These are phyloP conservation scores for Oligia strigilis DNA, from an alignment of 2,888 invertebrate genomes.

Conservation along the genomic window DNA sequence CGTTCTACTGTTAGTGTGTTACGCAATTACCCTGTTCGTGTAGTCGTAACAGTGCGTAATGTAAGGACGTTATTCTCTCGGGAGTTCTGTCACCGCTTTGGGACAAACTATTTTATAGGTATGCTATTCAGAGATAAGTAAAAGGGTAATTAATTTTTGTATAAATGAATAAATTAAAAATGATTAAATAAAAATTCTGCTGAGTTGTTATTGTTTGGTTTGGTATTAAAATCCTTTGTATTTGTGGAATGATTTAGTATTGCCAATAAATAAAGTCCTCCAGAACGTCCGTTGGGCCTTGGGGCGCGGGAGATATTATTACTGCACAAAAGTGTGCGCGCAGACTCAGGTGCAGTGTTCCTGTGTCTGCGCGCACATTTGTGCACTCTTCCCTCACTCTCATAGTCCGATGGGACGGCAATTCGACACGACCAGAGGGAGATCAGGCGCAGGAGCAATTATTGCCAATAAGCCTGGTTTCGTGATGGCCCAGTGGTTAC, in stretches of 20 bases:
- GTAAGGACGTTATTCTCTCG: not conserved
- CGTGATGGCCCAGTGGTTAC: not conserved
- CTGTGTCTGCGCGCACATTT: too few relatives aligned
- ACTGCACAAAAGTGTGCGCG: too few relatives aligned
- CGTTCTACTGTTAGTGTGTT: not conserved
- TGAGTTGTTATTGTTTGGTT: slow-evolving; percentile 19
- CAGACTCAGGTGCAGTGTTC: too few relatives aligned
- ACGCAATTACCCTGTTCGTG: not conserved
- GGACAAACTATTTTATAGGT: not conserved
- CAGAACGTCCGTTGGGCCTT: too few relatives aligned
- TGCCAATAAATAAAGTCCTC: not conserved
- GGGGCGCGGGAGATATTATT: too few relatives aligned
- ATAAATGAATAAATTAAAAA: not conserved
- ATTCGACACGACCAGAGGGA: too few relatives aligned
- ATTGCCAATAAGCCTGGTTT: not conserved
- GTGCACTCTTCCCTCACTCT: too few relatives aligned
- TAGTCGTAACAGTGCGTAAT: not conserved
- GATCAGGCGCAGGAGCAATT: too few relatives aligned
- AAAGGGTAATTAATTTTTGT: slow-evolving; percentile 1
- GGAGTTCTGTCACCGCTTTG: not conserved
- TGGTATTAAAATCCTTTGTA: slow-evolving; percentile 2
- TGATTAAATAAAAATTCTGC: slow-evolving; percentile 17
- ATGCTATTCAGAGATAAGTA: slow-evolving; percentile 15
- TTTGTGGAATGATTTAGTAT: not conserved
- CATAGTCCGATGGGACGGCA: too few relatives aligned